These are phyloP conservation scores for Sminthurinus aureus DNA, from an alignment of 2,888 invertebrate species.

Conservation along the genomic window DNA sequence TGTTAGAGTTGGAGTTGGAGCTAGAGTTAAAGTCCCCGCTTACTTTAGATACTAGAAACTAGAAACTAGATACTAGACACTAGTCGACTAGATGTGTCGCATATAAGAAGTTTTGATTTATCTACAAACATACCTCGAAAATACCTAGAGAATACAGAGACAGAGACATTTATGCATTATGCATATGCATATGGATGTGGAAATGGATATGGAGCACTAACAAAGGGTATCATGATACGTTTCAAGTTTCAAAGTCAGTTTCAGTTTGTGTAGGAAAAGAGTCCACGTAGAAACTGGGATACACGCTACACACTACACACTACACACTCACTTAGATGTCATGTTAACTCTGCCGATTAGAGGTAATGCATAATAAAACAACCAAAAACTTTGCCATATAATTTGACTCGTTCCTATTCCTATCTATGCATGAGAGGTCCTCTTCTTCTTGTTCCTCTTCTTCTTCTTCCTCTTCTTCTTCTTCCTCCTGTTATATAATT, in stretches of 20 bases:
- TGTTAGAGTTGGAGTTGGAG: no score
- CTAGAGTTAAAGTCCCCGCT: no score
- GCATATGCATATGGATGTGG: no score
- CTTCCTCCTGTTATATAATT: background rate
- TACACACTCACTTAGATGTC: constrained; percentile 14
- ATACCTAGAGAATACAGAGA: background rate
- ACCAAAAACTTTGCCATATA: background rate
- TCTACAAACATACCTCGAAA: background rate
- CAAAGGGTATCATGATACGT: background rate
- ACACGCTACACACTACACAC: no score
- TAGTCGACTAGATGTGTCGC: no score
- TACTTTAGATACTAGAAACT: no score
- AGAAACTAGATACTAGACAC: no score
- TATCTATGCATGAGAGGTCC: background rate
- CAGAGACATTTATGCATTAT: no score
- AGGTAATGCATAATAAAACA: constrained; percentile 4
- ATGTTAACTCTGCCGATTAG: constrained; percentile 17
- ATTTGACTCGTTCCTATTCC: background rate
- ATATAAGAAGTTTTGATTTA: background rate
- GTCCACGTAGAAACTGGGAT: background rate
- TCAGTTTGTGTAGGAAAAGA: background rate
- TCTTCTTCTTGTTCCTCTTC: background rate
- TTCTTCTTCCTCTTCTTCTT: background rate
- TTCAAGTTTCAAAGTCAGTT: constrained; percentile 32
- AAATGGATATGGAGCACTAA: no score